phyloP scores from a whole-genome alignment of 2,797 vertebrate species.

The Syndactyla subalaris region DNA sequence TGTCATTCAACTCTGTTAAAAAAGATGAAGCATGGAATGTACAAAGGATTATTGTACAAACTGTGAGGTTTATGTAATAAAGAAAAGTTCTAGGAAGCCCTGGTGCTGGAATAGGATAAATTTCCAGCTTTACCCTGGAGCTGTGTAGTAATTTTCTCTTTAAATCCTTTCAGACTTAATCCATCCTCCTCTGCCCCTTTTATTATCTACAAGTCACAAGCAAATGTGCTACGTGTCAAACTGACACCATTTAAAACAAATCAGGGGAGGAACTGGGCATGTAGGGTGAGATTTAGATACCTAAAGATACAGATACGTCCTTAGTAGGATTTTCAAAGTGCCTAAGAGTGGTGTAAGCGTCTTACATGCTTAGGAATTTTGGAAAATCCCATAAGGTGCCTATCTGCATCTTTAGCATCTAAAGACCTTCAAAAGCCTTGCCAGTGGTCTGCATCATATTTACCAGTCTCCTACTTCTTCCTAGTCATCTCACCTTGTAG shows the following conservation, averaged over 20 bases:
- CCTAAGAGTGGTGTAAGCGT: constrained; percentile 51
- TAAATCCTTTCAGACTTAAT: neutral
- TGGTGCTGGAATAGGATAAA: neutral
- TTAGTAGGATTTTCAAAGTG: constrained; percentile 54
- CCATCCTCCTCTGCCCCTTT: neutral
- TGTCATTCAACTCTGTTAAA: neutral
- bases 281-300: constrained; percentile 13
- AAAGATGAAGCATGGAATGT: neutral
- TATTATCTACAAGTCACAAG: neutral
- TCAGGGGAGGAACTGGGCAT: neutral
- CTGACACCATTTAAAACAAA: neutral
- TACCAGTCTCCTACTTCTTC: neutral
- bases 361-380: constrained; percentile 59
- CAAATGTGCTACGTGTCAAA: neutral
- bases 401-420: constrained; percentile 51
- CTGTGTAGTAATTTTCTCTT: neutral
- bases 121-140: neutral
- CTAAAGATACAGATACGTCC: constrained; percentile 30
- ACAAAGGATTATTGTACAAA: neutral
- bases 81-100: neutral
- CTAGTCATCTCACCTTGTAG: neutral
- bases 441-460: neutral
- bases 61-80: neutral
- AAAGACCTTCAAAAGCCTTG: neutral
- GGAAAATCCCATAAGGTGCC: constrained; percentile 56